Evolutionary conservation across 1,140 invertebrate genomes (phyloP), one percentile per base, ranked within the genome.

Genomic region (Bombus fervidus): DNA sequence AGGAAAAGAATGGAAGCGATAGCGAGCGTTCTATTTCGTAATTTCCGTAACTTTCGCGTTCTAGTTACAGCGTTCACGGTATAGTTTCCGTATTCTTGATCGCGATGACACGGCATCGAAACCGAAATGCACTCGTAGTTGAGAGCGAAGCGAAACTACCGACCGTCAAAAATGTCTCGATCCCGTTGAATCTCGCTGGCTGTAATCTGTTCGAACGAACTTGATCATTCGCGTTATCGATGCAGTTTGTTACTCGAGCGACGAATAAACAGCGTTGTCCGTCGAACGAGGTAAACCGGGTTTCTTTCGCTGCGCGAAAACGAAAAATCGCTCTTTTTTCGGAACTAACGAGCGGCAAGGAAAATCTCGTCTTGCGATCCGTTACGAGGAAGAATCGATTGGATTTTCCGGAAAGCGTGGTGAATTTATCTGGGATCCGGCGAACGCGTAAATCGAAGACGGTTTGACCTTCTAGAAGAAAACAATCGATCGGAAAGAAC

Each of bases 1-100:
- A 74, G 41, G 3, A 74, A 25, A 59, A 18, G 41, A 37, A 74
- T 47, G 37, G 39, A 62, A 81, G 62, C 28, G 41, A n/a, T 37
- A 34, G 53, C 25, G 28, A 37, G 31, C n/a, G 64, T 82, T 82
- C 41, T 41, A n/a, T 78, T n/a, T 62, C 28, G 59, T n/a, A 62
- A 12, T 28, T 68, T 53, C 12, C 62, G 22, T 6, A 13, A 37
- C 59, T 15, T 39, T 59, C 59, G 39, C 3, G 12, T 78, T 62
- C 22, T n/a, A 37, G n/a, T 43, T 43, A 39, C 18, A 8, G 6
- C 22, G 18, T 53, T 8, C 18, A 0, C 47, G 47, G 47, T 22
- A 22, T 53, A 53, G 18, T 28, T 68, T 53, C 12, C 62, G 31
- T 15, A 13, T 15, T 66, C 12, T 66, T n/a, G 12, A 64, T 31